phyloP scores from a whole-genome alignment of 2,113 vertebrate species.

The Lamprotornis superbus region DNA sequence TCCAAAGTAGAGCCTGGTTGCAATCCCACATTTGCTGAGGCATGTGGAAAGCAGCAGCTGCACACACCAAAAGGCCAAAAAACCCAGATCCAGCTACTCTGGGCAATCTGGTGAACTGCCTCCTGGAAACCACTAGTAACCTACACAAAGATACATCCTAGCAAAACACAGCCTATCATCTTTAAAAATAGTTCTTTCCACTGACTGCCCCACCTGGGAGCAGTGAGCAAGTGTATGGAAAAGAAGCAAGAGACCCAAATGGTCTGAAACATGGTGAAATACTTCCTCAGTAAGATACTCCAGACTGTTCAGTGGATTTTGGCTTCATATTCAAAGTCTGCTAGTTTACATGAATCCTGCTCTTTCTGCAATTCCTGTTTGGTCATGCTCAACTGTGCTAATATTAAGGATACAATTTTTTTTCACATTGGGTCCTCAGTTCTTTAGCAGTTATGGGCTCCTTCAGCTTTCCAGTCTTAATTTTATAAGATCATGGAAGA shows the following conservation, averaged over 20 bases:
- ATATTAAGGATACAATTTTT: not conserved
- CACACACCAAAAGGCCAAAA: not conserved
- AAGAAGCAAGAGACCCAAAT: not conserved
- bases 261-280: not conserved
- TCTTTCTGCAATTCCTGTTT: not conserved
- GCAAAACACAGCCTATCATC: not conserved
- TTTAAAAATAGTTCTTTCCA: not conserved
- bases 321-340: not conserved
- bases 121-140: not conserved
- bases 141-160: not conserved
- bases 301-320: not conserved
- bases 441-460: not conserved
- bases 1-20: not conserved
- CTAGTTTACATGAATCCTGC: not conserved
- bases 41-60: not conserved
- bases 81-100: not conserved
- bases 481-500: not conserved
- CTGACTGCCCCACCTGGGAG: not conserved
- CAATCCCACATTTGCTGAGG: not conserved
- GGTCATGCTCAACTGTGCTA: not conserved
- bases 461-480: not conserved
- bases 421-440: not conserved
- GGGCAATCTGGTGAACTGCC: not conserved
- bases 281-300: not conserved
- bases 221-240: not conserved